Evolutionary conservation across 2,113 vertebrate genomes (phyloP), one percentile per base, ranked within the genome.

Genomic region (Anhinga anhinga): DNA sequence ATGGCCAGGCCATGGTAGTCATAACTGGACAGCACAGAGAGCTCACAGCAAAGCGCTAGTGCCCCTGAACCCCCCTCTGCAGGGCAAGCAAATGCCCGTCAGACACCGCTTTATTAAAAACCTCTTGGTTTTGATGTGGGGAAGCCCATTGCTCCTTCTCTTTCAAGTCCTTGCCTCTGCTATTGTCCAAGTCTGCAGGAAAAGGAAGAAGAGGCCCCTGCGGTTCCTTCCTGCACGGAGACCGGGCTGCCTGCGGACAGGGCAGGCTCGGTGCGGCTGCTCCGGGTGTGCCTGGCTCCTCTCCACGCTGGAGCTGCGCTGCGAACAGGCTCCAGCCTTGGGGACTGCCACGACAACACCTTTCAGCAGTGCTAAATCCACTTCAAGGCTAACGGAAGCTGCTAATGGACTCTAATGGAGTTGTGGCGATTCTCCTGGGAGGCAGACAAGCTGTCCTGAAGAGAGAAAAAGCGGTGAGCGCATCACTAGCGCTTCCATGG

Each of bases 401-500:
- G 94, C 92, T 94, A 88, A 97, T 94, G 95, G 95, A 47, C 70
- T 52, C 61, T 93, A 82, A 89, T 84, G 92, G 92, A 86, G 80
- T 22, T 11, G 82, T 1, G 49, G 63, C 1, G n/a, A 50, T 18
- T 32, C 93, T 83, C 90, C 79, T 8, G 84, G 95, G 96, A 67
- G 47, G 78, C 83, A 26, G 36, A 70, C 4, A 19, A 40, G 77
- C 74, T 61, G 89, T 38, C 93, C 76, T 26, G 78, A 2, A 14
- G 72, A 71, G 56, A 38, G 62, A 19, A 56, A 69, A 86, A 65
- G 90, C 50, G 2, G 29, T 0, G 0, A 36, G 1, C 25, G 4
- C 66, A 53, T 83, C 88, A 0, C 50, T n/a, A 8, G 42, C 92
- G 15, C 76, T 32, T 63, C 45, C 93, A 44, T 1, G 18, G 71